Conservation (phyloP, 2,888 invertebrate species). For the Xylota sylvarum region DNA sequence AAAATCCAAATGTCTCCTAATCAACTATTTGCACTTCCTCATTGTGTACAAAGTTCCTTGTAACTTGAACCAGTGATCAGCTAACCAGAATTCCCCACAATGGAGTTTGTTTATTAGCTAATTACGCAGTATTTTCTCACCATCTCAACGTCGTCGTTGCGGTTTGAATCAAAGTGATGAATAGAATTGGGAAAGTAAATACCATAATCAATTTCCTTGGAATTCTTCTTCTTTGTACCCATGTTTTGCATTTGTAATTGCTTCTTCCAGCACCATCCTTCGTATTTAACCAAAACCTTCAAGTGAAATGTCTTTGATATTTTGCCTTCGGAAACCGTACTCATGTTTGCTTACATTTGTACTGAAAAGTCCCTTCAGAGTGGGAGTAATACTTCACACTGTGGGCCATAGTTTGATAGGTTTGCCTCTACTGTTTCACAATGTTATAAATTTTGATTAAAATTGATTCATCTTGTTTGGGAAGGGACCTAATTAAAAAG, state of each 20-base stretch:
- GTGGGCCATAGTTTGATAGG: constrained; percentile 39
- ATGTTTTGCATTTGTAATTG: constrained; percentile 1
- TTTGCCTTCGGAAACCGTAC: not conserved
- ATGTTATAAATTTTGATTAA: constrained; percentile 48
- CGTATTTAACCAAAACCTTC: not conserved
- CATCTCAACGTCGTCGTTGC: not conserved
- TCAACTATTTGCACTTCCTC: not conserved
- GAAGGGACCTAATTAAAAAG: constrained; percentile 1
- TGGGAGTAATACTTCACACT: constrained; percentile 32
- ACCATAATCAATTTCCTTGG: constrained; percentile 21
- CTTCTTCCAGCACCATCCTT: not conserved
- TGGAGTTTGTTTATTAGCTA: not conserved
- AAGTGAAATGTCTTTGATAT: constrained; percentile 2
- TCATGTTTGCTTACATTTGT: not conserved
- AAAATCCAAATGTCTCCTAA: not conserved
- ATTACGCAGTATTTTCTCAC: not conserved
- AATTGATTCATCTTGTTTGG: constrained; percentile 36
- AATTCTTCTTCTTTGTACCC: not conserved
- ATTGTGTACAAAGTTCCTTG: not conserved
- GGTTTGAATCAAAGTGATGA: constrained; percentile 4
- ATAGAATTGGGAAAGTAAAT: constrained; percentile 7
- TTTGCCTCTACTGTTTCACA: constrained; percentile 5
- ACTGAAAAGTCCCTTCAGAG: not conserved
- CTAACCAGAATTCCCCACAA: not conserved
- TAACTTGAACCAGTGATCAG: not conserved